Base-by-base conservation (phyloP, 2,113 vertebrate species). In the Columba janthina region DNA sequence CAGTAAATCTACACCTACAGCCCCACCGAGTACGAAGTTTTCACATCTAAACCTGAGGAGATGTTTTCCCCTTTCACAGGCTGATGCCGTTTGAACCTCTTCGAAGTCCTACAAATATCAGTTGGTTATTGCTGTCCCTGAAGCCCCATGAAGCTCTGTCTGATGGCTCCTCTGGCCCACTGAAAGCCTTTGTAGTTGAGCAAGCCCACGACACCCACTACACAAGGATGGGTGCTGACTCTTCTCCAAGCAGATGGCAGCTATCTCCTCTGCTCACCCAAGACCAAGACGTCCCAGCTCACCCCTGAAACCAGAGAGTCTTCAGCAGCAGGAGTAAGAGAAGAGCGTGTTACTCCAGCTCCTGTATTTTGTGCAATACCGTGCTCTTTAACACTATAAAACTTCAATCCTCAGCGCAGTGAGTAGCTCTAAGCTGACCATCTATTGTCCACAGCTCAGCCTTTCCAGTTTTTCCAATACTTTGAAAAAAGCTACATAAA, bases 101-200 rank as follows among this genome's bases (percentile, higher is more conserved):
- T 3, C 9, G 57, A 67, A 40, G 8, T 51, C 51, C 46, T 21
- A 26, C 9, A 16, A 0, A 46, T 19, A 8, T 8, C 5, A 0
- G 20, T 32, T 53, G 15, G 10, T n/a, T 40, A 21, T 2, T 4
- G 1, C n/a, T 42, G 24, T 46, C 42, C 18, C 18, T 10, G 3
- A 28, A n/a, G 10, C 72, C 40, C 34, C 21, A 18, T 3, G 14
- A 51, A 36, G 50, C 25, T 82, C 40, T 72, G 17, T n/a, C 53
- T 10, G 16, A 5, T 4, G 10, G 12, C n/a, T 85, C 29, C 50
- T 74, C 36, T 15, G 32, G 44, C 9, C 40, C 1, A 0, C 58
- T 20, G 21, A 26, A 62, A 51, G 54, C 32, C 10, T 9, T 44
- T 4, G 10, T 28, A 38, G 31, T 4, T 0, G 0, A n/a, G 51